phyloP scores from a whole-genome alignment of 2,888 invertebrate species.

The Aquatica leii region DNA sequence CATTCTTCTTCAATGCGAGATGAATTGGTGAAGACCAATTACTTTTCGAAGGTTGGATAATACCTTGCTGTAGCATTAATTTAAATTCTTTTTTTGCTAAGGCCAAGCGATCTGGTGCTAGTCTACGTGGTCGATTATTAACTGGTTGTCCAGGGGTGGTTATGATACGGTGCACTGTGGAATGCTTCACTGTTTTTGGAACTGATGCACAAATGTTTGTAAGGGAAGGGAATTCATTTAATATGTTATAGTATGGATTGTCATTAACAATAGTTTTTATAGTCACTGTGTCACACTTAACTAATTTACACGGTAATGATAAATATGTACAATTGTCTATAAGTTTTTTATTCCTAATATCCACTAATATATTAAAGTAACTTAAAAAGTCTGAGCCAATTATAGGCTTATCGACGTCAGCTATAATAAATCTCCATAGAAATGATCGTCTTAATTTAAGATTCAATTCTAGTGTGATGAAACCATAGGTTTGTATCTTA shows the following conservation, averaged over 20 bases:
- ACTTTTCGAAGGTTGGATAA: conserved; percentile 47
- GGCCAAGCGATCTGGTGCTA: too few species aligned
- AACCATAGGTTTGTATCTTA: conserved; percentile 17
- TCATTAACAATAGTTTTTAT: background rate
- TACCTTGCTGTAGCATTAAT: conserved; percentile 43
- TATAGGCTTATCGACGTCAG: conserved; percentile 36
- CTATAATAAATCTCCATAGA: conserved; percentile 20
- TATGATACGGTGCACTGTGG: too few species aligned
- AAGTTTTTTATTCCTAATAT: too few species aligned
- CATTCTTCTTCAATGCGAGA: conserved; percentile 46
- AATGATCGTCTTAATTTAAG: conserved; percentile 30
- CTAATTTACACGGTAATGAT: background rate
- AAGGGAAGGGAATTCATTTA: background rate
- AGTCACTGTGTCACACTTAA: background rate
- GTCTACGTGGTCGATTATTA: conserved; percentile 36
- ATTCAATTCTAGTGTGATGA: conserved; percentile 14
- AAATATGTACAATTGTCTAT: too few species aligned
- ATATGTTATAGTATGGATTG: conserved; percentile 2
- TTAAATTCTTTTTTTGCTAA: too few species aligned
- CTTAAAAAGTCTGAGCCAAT: conserved; percentile 39
- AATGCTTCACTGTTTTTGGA: too few species aligned
- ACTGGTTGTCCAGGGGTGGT: conserved; percentile 45
- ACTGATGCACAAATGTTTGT: conserved; percentile 17
- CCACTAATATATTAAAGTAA: conserved; percentile 22
- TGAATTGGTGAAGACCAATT: too few species aligned